These are phyloP conservation scores for Latrodectus geometricus DNA, from an alignment of 1,140 invertebrate species.

Conservation along the genomic window DNA sequence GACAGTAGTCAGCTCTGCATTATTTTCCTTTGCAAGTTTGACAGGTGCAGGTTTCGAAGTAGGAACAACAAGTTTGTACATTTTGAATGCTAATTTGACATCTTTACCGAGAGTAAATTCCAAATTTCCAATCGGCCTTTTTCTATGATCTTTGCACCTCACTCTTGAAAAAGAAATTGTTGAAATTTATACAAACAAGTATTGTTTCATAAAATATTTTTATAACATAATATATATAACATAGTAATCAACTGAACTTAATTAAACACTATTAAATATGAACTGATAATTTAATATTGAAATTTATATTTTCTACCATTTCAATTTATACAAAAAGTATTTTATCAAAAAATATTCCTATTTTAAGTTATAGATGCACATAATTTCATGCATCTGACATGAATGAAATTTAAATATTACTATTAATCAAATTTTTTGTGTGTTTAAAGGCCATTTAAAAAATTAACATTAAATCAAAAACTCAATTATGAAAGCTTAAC, in stretches of 20 bases:
- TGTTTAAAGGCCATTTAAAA: too few relatives aligned
- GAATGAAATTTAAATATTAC: too few relatives aligned
- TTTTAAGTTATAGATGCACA: background rate
- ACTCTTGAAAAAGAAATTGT: conserved; percentile 66
- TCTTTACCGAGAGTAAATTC: conserved; percentile 69
- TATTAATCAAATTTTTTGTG: too few relatives aligned
- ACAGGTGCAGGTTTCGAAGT: conserved; percentile 68
- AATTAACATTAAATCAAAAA: too few relatives aligned
- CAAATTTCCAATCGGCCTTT: conserved; percentile 68
- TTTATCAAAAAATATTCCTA: conserved; percentile 6
- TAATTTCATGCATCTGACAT: too few relatives aligned
- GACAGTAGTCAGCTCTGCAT: conserved; percentile 70
- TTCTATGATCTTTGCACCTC: conserved; percentile 70
- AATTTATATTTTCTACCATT: too few relatives aligned
- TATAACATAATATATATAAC: background rate
- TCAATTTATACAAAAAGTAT: too few relatives aligned
- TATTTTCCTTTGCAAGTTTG: conserved; percentile 70
- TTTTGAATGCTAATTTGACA: conserved; percentile 69
- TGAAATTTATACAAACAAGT: background rate
- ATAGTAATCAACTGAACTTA: background rate
- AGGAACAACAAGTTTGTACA: conserved; percentile 68
- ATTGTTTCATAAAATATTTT: background rate
- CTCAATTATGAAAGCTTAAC: too few relatives aligned
- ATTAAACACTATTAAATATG: background rate
- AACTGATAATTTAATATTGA: background rate